These are phyloP conservation scores for Cavia aperea DNA, from an alignment of 2,113 vertebrate species.

Conservation along the genomic window DNA sequence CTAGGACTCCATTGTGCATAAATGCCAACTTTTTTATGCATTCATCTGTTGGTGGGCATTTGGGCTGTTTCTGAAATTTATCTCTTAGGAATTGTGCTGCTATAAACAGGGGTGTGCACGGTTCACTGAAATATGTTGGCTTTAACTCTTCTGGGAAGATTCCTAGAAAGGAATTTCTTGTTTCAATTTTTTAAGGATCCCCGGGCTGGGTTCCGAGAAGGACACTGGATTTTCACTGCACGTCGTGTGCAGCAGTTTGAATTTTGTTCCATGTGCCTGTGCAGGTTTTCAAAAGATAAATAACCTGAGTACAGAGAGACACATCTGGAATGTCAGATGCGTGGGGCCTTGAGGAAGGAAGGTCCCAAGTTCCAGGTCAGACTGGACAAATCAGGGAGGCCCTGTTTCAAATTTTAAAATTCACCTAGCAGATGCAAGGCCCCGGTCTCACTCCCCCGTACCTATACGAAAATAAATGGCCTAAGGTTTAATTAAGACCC, in stretches of 20 bases:
- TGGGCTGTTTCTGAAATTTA: background rate
- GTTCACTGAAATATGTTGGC: background rate
- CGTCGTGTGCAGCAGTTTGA: background rate
- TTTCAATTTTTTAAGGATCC: background rate
- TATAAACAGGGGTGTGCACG: background rate
- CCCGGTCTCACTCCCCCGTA: background rate
- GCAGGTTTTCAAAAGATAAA: background rate
- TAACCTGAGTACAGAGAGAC: background rate
- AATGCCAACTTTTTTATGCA: background rate
- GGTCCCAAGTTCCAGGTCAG: background rate
- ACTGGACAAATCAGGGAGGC: background rate
- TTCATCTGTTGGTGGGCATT: background rate
- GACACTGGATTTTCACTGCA: background rate
- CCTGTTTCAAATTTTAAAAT: background rate
- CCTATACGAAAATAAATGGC: background rate
- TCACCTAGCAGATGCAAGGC: background rate
- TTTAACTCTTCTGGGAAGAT: background rate
- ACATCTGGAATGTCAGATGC: background rate
- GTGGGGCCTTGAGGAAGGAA: background rate
- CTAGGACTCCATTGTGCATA: background rate
- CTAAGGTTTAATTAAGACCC: background rate
- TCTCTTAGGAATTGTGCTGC: background rate
- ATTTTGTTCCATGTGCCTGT: background rate
- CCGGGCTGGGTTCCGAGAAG: background rate
- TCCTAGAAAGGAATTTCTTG: background rate